phyloP scores from a whole-genome alignment of 2,888 invertebrate genomes.

The Hyppa rectilinea region DNA sequence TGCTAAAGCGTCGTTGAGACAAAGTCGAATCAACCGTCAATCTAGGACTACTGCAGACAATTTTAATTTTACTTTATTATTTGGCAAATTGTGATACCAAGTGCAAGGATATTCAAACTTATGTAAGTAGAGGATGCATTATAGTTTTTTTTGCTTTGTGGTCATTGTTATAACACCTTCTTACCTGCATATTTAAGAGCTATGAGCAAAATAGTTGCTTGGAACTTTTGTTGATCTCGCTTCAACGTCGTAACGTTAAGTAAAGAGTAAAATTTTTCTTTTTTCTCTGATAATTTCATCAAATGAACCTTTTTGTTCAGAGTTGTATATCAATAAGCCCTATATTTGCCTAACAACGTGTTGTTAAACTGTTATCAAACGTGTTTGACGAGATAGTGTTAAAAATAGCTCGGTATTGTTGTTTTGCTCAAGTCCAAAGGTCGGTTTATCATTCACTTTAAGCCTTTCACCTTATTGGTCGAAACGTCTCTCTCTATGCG shows the following conservation, averaged over 20 bases:
- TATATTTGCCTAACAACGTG: not conserved
- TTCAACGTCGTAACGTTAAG: not conserved
- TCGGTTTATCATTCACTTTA: not conserved
- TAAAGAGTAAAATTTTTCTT: not conserved
- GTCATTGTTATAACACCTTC: not conserved
- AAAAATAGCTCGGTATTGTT: constrained; percentile 25
- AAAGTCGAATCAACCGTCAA: constrained; percentile 2
- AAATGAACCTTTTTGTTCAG: not conserved
- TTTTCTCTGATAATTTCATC: not conserved
- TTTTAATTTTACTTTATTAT: not conserved
- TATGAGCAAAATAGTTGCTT: not conserved
- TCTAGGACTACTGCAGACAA: not conserved
- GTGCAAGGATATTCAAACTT: not conserved
- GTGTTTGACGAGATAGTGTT: constrained; percentile 11
- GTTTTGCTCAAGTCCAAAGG: constrained; percentile 13
- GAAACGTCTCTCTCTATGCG: not conserved
- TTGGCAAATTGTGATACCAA: constrained; percentile 5
- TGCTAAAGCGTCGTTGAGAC: not conserved
- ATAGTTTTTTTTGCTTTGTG: not conserved
- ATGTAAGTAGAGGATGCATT: not conserved
- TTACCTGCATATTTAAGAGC: not conserved
- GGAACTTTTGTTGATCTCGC: too few relatives aligned
- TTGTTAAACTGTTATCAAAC: constrained; percentile 17
- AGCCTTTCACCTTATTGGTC: not conserved
- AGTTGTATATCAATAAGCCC: not conserved